phyloP scores from a whole-genome alignment of 2,888 invertebrate genomes.

The Scaptodrosophila latifasciaeformis region DNA sequence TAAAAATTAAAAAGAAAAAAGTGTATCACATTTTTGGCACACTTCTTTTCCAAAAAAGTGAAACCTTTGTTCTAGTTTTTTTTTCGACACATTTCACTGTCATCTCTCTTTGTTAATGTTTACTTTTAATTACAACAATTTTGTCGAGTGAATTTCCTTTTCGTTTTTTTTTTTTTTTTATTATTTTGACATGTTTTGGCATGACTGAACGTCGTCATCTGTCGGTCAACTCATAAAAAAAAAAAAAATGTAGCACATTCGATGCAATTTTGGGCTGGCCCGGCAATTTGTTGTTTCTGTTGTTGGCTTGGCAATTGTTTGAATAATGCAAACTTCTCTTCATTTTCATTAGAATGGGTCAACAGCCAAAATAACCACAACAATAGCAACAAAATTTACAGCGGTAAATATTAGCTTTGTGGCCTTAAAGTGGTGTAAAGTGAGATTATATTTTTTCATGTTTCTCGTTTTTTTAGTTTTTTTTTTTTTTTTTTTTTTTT shows the following conservation, averaged over 20 bases:
- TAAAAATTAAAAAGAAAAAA: too few species aligned
- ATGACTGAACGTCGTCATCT: not conserved
- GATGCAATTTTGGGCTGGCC: constrained; percentile 43
- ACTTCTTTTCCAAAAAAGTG: constrained; percentile 7
- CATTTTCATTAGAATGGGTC: constrained; percentile 55
- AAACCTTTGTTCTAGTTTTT: constrained; percentile 10
- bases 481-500: too few species aligned
- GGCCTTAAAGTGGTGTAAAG: too few species aligned
- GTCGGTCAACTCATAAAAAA: constrained; percentile 11
- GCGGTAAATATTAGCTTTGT: too few species aligned
- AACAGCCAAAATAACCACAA: constrained; percentile 11
- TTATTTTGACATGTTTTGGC: too few species aligned
- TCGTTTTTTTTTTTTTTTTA: too few species aligned
- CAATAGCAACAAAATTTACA: not conserved
- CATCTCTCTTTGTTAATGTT: constrained; percentile 45
- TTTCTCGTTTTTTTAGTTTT: too few species aligned
- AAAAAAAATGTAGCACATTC: constrained; percentile 59
- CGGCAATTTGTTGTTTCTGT: too few species aligned
- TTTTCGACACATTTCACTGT: constrained; percentile 43
- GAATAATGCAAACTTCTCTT: constrained; percentile 60
- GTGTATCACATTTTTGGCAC: too few species aligned
- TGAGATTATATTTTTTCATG: too few species aligned
- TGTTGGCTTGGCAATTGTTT: constrained; percentile 30
- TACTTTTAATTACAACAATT: not conserved
- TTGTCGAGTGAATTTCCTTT: too few species aligned